phyloP scores from a whole-genome alignment of 2,113 vertebrate species.

The Neofelis nebulosa region DNA sequence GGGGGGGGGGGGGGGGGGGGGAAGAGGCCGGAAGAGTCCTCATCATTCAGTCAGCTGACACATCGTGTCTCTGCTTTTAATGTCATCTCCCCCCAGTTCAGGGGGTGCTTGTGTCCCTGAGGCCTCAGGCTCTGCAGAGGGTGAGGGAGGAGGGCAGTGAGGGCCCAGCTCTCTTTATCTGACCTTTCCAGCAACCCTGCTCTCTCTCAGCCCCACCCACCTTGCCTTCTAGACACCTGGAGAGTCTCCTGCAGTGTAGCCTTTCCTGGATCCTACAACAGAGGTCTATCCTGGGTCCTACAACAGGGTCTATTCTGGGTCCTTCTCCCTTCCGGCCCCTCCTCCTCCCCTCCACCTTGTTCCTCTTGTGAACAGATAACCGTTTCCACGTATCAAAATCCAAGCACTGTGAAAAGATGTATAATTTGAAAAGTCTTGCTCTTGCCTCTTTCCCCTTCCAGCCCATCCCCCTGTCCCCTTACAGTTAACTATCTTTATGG shows the following conservation, averaged over 20 bases:
- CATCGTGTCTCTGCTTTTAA: background rate
- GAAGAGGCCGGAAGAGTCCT: background rate
- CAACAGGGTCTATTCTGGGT: too few relatives aligned
- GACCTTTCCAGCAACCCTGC: background rate
- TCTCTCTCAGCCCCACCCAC: background rate
- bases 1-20: too few relatives aligned
- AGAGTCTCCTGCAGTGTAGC: background rate
- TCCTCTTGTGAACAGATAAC: background rate
- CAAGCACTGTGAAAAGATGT: background rate
- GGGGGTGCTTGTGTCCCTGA: background rate
- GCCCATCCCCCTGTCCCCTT: fast-evolving
- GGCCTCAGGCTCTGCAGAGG: background rate
- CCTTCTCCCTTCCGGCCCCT: background rate
- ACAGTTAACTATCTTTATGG: fast-evolving
- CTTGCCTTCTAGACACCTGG: background rate
- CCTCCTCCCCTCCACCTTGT: fast-evolving
- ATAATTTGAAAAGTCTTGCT: background rate
- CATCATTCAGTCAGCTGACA: too few relatives aligned
- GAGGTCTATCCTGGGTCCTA: too few relatives aligned
- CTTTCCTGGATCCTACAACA: background rate
- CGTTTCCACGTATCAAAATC: background rate
- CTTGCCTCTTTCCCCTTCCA: background rate
- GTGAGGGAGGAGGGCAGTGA: background rate
- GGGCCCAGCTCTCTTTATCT: fast-evolving
- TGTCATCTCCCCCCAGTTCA: background rate